phyloP scores from a whole-genome alignment of 2,797 vertebrate species.

The Leuciscus waleckii region DNA sequence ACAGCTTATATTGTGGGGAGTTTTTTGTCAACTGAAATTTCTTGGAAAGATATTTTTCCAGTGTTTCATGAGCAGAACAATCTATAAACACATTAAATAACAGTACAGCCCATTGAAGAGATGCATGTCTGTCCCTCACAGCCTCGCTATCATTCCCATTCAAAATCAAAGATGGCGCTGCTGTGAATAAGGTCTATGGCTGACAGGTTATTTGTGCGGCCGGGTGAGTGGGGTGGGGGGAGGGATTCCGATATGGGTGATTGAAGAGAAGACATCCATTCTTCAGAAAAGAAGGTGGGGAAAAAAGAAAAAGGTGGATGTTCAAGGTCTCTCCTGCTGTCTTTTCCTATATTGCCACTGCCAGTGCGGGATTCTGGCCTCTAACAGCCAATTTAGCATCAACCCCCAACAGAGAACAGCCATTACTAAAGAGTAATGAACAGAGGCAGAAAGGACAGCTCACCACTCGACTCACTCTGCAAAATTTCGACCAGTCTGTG shows the following conservation, averaged over 20 bases:
- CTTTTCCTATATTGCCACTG: slow-evolving; percentile 43
- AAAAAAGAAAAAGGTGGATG: slow-evolving; percentile 48
- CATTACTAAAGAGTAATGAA: slow-evolving; percentile 54
- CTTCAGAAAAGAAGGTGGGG: slow-evolving; percentile 39
- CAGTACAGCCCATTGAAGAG: no score
- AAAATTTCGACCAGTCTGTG: slow-evolving; percentile 48
- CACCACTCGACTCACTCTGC: slow-evolving; percentile 40
- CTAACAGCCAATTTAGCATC: slow-evolving; percentile 57
- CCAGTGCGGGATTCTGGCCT: slow-evolving; percentile 22
- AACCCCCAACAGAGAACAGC: slow-evolving; percentile 39
- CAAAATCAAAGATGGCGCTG: no score
- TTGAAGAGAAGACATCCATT: slow-evolving; percentile 48
- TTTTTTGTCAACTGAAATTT: no score
- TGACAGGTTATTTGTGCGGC: slow-evolving; percentile 58
- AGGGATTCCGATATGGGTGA: slow-evolving; percentile 21
- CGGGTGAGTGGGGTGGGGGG: slow-evolving; percentile 1
- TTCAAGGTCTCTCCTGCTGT: slow-evolving; percentile 56
- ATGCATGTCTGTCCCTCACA: no score
- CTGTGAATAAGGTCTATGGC: slow-evolving; percentile 3
- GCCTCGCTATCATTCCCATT: no score
- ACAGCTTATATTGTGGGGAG: no score
- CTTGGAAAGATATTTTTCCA: no score
- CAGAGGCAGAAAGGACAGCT: slow-evolving; percentile 39
- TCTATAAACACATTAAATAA: no score
- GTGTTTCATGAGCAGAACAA: no score